phyloP scores from a whole-genome alignment of 1,140 invertebrate species.

The Macrosteles quadrilineatus region DNA sequence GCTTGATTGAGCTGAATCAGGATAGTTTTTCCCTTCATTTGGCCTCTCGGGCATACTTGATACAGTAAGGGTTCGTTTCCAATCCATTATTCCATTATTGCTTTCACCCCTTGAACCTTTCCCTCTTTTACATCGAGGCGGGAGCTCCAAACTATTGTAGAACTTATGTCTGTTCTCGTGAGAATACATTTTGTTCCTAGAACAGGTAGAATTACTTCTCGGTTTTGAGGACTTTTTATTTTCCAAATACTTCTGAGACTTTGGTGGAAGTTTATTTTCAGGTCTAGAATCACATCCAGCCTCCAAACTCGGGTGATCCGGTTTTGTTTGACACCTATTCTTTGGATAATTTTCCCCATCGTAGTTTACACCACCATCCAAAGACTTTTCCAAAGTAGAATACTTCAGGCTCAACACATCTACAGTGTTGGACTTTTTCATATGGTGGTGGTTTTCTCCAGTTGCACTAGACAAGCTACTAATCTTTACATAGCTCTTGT shows the following conservation, averaged over 20 bases:
- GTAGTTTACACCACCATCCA: too few species aligned
- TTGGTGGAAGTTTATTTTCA: too few species aligned
- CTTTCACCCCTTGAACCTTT: not conserved
- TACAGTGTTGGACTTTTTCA: conserved; percentile 3
- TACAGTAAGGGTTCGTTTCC: not conserved
- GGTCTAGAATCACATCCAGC: too few species aligned
- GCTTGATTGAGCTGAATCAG: too few species aligned
- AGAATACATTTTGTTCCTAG: not conserved
- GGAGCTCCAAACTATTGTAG: conserved; percentile 11
- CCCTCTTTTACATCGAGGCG: not conserved
- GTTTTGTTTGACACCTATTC: too few species aligned
- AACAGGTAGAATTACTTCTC: conserved; percentile 2
- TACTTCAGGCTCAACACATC: not conserved
- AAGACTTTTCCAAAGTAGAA: too few species aligned
- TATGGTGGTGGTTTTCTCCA: not conserved
- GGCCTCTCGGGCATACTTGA: not conserved
- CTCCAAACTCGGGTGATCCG: too few species aligned
- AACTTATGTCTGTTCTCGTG: not conserved
- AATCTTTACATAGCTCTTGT: not conserved
- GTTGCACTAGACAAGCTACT: not conserved
- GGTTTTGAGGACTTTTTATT: not conserved
- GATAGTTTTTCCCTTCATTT: not conserved
- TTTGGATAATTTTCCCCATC: too few species aligned
- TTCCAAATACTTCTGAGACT: too few species aligned
- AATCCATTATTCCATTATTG: not conserved